Evolutionary conservation across 2,113 vertebrate genomes (phyloP).

Genomic region (Vombatus ursinus): DNA sequence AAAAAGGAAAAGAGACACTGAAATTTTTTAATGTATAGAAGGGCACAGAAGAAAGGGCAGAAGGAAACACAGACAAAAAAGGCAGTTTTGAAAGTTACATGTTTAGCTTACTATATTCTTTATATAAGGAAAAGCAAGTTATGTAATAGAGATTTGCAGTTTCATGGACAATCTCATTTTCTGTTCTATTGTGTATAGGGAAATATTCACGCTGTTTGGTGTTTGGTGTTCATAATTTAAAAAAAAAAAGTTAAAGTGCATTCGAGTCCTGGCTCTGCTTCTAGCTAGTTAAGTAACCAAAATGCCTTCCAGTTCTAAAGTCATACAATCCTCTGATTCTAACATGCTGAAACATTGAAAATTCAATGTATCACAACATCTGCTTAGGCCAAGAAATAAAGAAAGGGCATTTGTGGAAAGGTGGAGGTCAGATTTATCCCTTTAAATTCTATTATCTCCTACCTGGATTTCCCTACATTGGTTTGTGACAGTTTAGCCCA

Average conservation of each 20-base stretch:
- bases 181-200: background rate
- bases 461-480: constrained; percentile 8
- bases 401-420: constrained; percentile 3
- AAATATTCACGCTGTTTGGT: background rate
- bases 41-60: background rate
- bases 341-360: background rate
- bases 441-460: constrained; percentile 26
- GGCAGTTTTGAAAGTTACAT: background rate
- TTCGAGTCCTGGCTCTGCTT: background rate
- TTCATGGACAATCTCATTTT: background rate
- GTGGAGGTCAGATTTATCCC: background rate
- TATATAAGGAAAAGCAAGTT: too few species aligned
- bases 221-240: background rate
- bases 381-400: constrained; percentile 32
- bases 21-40: too few species aligned
- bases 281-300: background rate
- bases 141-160: too few species aligned
- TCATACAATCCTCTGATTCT: background rate
- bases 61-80: background rate
- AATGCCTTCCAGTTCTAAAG: background rate
- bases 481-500: constrained; percentile 12
- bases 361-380: constrained; percentile 44
- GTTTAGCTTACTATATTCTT: too few species aligned
- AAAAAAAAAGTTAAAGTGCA: background rate
- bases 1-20: background rate